phyloP scores from a whole-genome alignment of 2,888 invertebrate genomes.

The Chymomyza amoena region DNA sequence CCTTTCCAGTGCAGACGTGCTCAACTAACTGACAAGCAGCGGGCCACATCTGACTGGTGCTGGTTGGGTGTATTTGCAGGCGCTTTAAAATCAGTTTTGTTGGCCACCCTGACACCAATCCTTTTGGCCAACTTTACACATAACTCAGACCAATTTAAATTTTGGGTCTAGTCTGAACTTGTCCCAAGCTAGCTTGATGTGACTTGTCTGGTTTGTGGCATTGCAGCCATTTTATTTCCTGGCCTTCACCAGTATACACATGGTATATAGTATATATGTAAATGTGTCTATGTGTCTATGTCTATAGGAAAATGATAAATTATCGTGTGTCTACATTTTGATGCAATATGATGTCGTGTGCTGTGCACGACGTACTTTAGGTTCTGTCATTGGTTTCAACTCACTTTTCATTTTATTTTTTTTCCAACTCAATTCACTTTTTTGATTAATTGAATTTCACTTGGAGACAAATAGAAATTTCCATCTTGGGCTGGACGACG shows the following conservation, averaged over 20 bases:
- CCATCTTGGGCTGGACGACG: slow-evolving; percentile 46
- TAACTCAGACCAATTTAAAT: slow-evolving; percentile 36
- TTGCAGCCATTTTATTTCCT: slow-evolving; percentile 37
- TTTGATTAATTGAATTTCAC: slow-evolving; percentile 68
- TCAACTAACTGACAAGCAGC: slow-evolving; percentile 37
- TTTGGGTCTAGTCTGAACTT: slow-evolving; percentile 4
- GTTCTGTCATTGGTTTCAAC: slow-evolving; percentile 1
- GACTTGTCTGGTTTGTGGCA: background rate
- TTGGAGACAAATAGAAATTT: slow-evolving; percentile 60
- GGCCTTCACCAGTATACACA: background rate
- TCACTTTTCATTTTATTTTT: background rate
- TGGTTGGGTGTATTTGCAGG: slow-evolving; percentile 27
- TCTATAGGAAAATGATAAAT: slow-evolving; percentile 57
- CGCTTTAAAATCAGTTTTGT: slow-evolving; percentile 32
- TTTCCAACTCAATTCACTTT: slow-evolving; percentile 10
- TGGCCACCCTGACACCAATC: background rate
- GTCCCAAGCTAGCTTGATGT: background rate
- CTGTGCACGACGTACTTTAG: slow-evolving; percentile 20
- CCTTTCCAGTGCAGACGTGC: slow-evolving; percentile 44
- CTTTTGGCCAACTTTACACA: slow-evolving; percentile 23
- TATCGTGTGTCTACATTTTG: slow-evolving; percentile 56
- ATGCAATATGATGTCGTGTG: slow-evolving; percentile 64
- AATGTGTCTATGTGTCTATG: slow-evolving; percentile 11
- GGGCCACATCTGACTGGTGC: slow-evolving; percentile 18
- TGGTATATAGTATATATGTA: slow-evolving; percentile 8